phyloP scores from a whole-genome alignment of 2,888 invertebrate species.

The Catocala nupta region DNA sequence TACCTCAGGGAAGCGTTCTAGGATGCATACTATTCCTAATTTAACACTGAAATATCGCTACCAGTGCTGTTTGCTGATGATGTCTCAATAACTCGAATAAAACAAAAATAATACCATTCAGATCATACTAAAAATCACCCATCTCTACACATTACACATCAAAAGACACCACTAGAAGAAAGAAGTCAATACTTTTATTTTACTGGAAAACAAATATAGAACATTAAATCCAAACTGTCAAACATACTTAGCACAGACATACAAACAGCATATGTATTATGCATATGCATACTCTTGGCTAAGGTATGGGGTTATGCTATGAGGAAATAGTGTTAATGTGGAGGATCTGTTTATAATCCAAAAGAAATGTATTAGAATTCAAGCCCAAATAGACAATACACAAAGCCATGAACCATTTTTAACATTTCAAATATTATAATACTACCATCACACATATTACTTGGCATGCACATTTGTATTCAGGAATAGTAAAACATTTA shows the following conservation, averaged over 20 bases:
- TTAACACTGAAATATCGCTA: no score
- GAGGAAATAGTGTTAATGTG: constrained; percentile 3
- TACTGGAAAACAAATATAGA: not conserved
- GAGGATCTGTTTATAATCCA: no score
- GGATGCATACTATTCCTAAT: no score
- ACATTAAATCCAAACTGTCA: not conserved
- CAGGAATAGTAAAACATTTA: not conserved
- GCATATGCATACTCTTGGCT: constrained; percentile 8
- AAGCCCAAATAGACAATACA: constrained; percentile 2
- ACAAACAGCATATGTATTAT: not conserved
- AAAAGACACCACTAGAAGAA: not conserved
- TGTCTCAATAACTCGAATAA: not conserved
- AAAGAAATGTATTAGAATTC: constrained; percentile 8
- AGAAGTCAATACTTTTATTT: not conserved
- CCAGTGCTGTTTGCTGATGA: no score
- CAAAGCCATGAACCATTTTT: constrained; percentile 5
- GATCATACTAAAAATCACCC: not conserved
- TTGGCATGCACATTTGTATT: constrained; percentile 1
- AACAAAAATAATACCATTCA: not conserved
- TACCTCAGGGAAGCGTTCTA: no score
- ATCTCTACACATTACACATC: not conserved
- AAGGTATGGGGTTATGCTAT: constrained; percentile 1
- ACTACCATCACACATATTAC: constrained; percentile 3
- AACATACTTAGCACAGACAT: not conserved
- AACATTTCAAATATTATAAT: not conserved